Base-by-base conservation (phyloP, 1,140 invertebrate genomes). In the Carposina sasakii region DNA sequence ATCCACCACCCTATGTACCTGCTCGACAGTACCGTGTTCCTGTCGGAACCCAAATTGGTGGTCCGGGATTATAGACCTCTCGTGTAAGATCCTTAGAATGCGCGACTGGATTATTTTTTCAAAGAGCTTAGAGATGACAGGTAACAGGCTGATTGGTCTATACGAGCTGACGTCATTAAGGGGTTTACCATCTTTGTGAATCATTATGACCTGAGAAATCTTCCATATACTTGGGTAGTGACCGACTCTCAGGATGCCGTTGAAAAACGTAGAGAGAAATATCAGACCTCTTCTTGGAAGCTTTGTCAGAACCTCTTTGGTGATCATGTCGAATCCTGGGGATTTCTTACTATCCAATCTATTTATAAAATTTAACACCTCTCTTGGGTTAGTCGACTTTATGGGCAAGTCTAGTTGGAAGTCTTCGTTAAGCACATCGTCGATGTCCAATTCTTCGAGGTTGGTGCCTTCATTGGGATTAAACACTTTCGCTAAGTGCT, bases 21-120 rank as follows among this genome's bases (percentile, higher is more conserved):
- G 65, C 0, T 48, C 47, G 0, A 54, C 61, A 0, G 74, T 74
- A 26, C 57, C 70, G 23, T 73, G 66, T 0, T 55, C 52, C 15
- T 51, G 8, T 20, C 67, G 45, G 43, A 81, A 81, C 0, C 76
- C 77, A 33, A 67, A 69, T 34, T 83, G 72, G 31, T 75, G 65
- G 4, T 40, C 31, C 0, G 56, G 24, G 1, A 60, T 21, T 16
- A 39, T 40, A 0, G 50, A 58, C 0, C 0, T n/a, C 3, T 64
- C 21, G 5, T 61, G 49, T 6, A 70, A 55, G 15, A 79, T 34
- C n/a, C n/a, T n/a, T n/a, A n/a, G n/a, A n/a, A n/a, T n/a, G n/a
- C n/a, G n/a, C n/a, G n/a, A n/a, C n/a, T n/a, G n/a, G n/a, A n/a
- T n/a, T 1, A 73, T 54, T 8, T 36, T 48, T 42, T 77, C 71